phyloP scores from a whole-genome alignment of 2,888 invertebrate species.

The Eulithis testata region DNA sequence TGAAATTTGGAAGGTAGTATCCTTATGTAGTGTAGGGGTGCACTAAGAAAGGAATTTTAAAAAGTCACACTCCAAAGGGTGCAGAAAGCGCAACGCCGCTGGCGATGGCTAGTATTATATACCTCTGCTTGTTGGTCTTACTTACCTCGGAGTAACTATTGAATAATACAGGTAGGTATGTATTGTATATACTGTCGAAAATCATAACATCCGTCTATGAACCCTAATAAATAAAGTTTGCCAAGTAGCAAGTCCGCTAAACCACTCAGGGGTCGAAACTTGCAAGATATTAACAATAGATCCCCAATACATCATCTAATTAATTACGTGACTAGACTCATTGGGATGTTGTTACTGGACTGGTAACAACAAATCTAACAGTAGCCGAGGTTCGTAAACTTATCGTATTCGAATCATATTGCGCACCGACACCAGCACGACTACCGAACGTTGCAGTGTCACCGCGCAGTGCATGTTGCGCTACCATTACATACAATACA shows the following conservation, averaged over 20 bases:
- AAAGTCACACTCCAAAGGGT: too few species aligned
- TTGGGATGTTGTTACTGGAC: conserved; percentile 33
- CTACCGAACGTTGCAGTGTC: too few species aligned
- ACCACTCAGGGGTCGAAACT: conserved; percentile 42
- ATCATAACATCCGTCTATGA: conserved; percentile 18
- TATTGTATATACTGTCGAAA: neutral
- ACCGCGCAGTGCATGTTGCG: too few species aligned
- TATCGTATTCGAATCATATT: too few species aligned
- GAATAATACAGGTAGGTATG: neutral
- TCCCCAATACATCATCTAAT: conserved; percentile 52
- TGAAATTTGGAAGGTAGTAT: too few species aligned
- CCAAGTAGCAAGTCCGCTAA: conserved; percentile 27
- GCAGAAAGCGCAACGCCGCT: too few species aligned
- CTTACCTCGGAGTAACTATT: neutral
- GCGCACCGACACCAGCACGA: too few species aligned
- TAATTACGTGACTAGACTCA: conserved; percentile 60
- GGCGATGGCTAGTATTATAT: too few species aligned
- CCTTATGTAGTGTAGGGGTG: too few species aligned
- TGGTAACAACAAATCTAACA: neutral
- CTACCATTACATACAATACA: too few species aligned
- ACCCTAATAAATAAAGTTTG: conserved; percentile 38
- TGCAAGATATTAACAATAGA: conserved; percentile 51
- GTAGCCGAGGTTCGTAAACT: too few species aligned
- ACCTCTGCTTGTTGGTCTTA: neutral
- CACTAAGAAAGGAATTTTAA: too few species aligned